Percentiles rank a stretch among this genome's conserved stretches.
Evolutionary conservation across 2,797 vertebrate species (phyloP).

Genomic region (Myotis findleyi): DNA sequence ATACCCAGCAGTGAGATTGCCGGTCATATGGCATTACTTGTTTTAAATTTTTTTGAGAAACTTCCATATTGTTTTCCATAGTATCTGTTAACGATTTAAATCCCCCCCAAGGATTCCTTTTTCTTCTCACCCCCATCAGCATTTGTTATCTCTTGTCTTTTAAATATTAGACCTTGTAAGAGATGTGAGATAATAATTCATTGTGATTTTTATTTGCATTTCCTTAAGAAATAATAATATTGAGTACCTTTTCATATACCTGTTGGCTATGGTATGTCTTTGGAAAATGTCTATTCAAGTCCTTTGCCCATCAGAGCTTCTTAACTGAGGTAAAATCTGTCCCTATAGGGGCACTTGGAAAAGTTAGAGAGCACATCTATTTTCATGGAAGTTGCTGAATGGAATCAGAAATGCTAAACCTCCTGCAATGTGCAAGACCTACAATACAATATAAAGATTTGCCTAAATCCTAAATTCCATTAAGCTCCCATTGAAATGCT

Average conservation of each 20-base stretch:
- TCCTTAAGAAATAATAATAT: neutral
- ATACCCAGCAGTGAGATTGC: neutral
- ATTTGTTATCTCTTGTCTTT: neutral
- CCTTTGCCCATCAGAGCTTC: neutral
- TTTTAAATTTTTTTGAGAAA: neutral
- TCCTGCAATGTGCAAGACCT: neutral
- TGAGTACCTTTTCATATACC: neutral
- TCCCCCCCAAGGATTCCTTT: too few species aligned
- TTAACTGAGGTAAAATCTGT: neutral
- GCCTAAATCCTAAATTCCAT: neutral
- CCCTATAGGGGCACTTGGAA: neutral
- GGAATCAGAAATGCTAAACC: neutral
- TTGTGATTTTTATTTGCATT: neutral
- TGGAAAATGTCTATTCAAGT: neutral
- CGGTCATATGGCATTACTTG: neutral
- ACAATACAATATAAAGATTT: neutral
- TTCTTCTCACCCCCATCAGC: neutral
- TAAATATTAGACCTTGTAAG: neutral
- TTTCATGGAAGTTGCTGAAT: neutral
- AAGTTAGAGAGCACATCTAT: neutral
- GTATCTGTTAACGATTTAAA: too few species aligned
- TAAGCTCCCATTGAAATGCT: neutral
- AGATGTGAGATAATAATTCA: neutral
- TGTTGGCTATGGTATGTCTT: neutral
- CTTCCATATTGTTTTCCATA: neutral